Conservation (phyloP, 2,113 vertebrate species). For the Mirounga angustirostris region DNA sequence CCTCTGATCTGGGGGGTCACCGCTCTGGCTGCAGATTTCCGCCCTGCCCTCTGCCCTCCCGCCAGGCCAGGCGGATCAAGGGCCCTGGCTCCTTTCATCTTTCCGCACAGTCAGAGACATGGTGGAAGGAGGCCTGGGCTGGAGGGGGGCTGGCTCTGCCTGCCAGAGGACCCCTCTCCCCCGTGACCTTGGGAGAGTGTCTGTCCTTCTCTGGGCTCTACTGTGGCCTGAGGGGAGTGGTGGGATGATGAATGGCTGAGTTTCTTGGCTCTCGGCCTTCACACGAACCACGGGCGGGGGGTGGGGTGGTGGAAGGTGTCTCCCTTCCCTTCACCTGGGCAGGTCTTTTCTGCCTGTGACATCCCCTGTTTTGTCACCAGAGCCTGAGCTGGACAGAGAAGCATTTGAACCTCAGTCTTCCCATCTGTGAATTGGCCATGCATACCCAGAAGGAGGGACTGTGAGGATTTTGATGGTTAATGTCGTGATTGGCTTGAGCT, state of each 20-base stretch:
- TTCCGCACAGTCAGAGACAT: neutral
- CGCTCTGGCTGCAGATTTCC: slow-evolving; percentile 59
- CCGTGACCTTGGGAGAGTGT: slow-evolving; percentile 1
- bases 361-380: neutral
- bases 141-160: neutral
- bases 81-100: slow-evolving; percentile 69
- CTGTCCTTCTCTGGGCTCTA: neutral
- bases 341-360: neutral
- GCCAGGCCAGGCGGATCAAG: slow-evolving; percentile 63
- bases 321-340: neutral
- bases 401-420: neutral
- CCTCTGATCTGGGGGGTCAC: slow-evolving; percentile 25
- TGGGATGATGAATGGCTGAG: neutral
- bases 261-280: neutral
- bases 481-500: neutral
- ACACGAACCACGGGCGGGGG: neutral
- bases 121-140: neutral
- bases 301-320: neutral
- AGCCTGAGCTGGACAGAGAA: neutral
- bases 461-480: neutral
- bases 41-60: slow-evolving; percentile 57
- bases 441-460: neutral
- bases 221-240: neutral
- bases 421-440: neutral
- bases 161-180: neutral